phyloP scores from a whole-genome alignment of 2,888 invertebrate species.

The Troglohyphantes excavatus region DNA sequence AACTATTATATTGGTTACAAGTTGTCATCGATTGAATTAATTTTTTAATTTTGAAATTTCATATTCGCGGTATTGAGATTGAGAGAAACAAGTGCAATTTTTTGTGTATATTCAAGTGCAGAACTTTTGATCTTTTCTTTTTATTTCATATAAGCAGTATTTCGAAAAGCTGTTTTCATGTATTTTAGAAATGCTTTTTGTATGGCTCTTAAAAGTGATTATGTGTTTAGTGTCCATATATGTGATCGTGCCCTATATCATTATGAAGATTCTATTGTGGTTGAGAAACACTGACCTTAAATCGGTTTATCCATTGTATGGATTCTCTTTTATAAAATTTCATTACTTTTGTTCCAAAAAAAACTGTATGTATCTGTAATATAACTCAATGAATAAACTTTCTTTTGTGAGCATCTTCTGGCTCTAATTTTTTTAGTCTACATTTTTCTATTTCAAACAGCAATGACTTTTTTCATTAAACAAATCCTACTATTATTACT shows the following conservation, averaged over 20 bases:
- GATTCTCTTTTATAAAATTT: not conserved
- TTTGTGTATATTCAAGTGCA: no score
- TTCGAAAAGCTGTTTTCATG: no score
- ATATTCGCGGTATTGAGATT: no score
- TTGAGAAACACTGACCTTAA: slow-evolving; percentile 59
- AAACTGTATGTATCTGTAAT: slow-evolving; percentile 12
- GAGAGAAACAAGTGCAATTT: no score
- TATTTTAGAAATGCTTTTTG: no score
- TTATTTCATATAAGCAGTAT: no score
- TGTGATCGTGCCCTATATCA: not conserved
- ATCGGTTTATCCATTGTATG: not conserved
- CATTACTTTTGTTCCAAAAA: slow-evolving; percentile 6
- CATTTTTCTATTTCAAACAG: not conserved
- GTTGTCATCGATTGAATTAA: no score
- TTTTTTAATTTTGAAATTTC: no score
- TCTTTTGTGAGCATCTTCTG: slow-evolving; percentile 23
- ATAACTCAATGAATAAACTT: slow-evolving; percentile 35
- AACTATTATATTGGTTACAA: no score
- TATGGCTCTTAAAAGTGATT: no score
- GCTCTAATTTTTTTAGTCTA: slow-evolving; percentile 28
- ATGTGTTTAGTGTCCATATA: no score
- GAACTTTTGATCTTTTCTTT: no score
- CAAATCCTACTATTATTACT: not conserved
- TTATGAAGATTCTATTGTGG: not conserved
- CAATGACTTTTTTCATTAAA: not conserved